Evolutionary conservation across 1,140 invertebrate genomes (phyloP), one percentile per base, ranked within the genome.

Genomic region (Leptinotarsa undecemlineata): DNA sequence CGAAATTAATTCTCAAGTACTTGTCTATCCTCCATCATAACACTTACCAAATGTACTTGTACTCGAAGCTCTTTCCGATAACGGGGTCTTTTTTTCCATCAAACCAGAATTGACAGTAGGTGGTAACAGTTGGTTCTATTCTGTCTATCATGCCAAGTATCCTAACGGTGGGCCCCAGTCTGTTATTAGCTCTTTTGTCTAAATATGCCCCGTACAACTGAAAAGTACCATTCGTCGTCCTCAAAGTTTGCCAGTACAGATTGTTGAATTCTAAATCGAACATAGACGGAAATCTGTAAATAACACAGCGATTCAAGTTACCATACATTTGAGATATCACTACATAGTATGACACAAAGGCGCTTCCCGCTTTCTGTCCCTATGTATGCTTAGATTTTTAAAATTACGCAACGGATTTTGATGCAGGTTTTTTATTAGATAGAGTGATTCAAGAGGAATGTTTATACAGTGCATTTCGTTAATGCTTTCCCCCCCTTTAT

Each of bases 191-290:
- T 14, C 95, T 86, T 6, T 92, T 90, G 84, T 97, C 96, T 80
- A 95, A 93, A 84, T 96, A 97, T 15, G 96, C 95, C 1, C 94
- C 94, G 82, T 94, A 97, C 2, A 97, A 84, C 79, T 96, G 94
- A 82, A 96, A 96, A 1, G 94, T 95, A 1, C 94, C 95, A 79
- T 96, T 94, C 42, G 88, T 90, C 1, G 93, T 92, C 74, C 89
- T 88, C 78, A 96, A 78, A 14, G 91, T 93, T 84, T 97, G 95
- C 95, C 95, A 96, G 84, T 96, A 96, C 8, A 94, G 90, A 83
- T 97, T 97, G 85, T 96, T 96, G 87, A 95, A 97, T 83, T 96
- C 92, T 69, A 97, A 86, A 77, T 96, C 94, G 82, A 93, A 95
- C 66, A 96, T 91, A 64, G 90, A 94, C 1, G 96, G 95, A 82